Base-by-base conservation (phyloP, 92 coral and sea anemone species). In the Epizoanthus stellaris region DNA sequence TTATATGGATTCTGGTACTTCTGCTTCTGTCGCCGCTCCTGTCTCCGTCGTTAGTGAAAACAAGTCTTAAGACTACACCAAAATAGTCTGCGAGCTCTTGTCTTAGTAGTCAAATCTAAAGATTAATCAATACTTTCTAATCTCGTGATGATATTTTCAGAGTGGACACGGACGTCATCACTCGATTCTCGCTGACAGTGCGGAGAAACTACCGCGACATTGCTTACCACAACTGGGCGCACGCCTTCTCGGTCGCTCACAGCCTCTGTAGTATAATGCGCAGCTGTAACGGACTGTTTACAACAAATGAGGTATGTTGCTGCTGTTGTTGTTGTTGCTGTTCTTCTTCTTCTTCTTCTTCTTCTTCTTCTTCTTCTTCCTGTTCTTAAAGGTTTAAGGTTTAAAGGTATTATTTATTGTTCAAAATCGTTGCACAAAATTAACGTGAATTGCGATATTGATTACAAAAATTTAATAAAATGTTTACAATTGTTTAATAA, bases 211-310 rank as follows among this genome's bases (percentile, higher is more conserved):
- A 97, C 87, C 91, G 99, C 59, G 88, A 88, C 30, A 89, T 97
- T 68, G 85, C 98, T 0, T 97, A 97, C 77, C 99, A 97, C 76
- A 93, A 93, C 89, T 97, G 98, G 98, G 77, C 88, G 12, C 99
- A 97, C 75, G 99, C 98, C 38, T 94, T 97, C 90, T 85, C 98
- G 21, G 99, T 97, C 19, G 92, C 99, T 4, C 98, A 97, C 91
- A 93, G 91, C 39, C 81, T 97, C 67, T 93, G 81, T 47, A 85
- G 91, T 45, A 73, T 93, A 54, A 74, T 93, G 73, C 90, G 91
- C 56, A 67, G 68, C 45, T 83, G 80, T 64, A 82, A 80, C 63
- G 98, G 91, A 14, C 39, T 77, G 45, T 89, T 94, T 65, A 88
- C 98, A 11, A 74, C 73, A 23, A 76, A 85, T 17, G 99, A 97